Evolutionary conservation across 1,140 invertebrate genomes (phyloP).

Genomic region (Sminthurinus signatus): DNA sequence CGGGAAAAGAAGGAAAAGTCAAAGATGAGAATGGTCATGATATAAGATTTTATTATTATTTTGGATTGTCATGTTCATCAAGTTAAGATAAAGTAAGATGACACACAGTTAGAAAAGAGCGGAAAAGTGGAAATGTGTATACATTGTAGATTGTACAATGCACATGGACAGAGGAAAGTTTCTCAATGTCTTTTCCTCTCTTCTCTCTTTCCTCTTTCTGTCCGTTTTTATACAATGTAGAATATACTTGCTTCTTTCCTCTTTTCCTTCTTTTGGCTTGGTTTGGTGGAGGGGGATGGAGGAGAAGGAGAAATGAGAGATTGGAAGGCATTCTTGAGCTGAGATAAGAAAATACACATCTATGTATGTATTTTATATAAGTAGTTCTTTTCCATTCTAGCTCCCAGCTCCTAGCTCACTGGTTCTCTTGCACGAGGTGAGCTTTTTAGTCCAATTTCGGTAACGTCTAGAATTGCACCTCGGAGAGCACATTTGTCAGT

Average conservation of each 20-base stretch:
- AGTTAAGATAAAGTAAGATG: too few relatives aligned
- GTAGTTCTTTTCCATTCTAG: background rate
- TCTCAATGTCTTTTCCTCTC: background rate
- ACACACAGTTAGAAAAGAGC: too few relatives aligned
- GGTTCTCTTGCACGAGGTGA: conserved; percentile 1
- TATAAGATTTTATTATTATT: too few relatives aligned
- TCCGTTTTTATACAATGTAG: too few relatives aligned
- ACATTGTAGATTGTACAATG: too few relatives aligned
- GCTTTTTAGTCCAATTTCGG: conserved; percentile 42
- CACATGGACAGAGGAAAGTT: too few relatives aligned
- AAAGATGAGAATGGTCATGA: too few relatives aligned
- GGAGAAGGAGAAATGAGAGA: background rate
- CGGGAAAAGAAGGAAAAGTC: too few relatives aligned
- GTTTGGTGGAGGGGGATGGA: background rate
- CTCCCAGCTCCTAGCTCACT: background rate
- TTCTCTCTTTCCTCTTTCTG: conserved; percentile 3
- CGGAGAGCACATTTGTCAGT: conserved; percentile 41
- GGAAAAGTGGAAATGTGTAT: too few relatives aligned
- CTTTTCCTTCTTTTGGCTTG: conserved; percentile 3
- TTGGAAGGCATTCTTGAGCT: background rate
- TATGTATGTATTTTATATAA: background rate
- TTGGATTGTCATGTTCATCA: too few relatives aligned
- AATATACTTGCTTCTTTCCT: too few relatives aligned
- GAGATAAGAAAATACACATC: background rate
- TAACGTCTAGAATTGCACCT: conserved; percentile 41